Percentiles rank a stretch among this genome's conserved stretches.
phyloP scores from a whole-genome alignment of 2,113 vertebrate species.

The Microcebus tavaratra region DNA sequence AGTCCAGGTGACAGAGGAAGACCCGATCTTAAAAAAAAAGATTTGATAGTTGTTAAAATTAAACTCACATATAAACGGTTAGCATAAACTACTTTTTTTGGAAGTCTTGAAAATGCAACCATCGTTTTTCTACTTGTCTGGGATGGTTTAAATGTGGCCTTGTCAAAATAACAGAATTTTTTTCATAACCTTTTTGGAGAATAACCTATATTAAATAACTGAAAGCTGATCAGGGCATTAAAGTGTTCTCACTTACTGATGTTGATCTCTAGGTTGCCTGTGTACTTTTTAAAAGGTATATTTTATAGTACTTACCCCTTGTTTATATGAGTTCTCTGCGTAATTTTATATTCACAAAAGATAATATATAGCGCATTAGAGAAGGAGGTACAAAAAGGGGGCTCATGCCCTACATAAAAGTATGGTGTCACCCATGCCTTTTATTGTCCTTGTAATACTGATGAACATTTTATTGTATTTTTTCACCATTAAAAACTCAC shows the following conservation, averaged over 20 bases:
- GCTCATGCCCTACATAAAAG: neutral
- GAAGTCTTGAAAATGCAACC: constrained; percentile 8
- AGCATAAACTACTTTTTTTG: neutral
- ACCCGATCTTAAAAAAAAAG: neutral
- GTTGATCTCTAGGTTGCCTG: neutral
- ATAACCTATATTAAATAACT: constrained; percentile 28
- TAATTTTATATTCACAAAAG: constrained; percentile 31
- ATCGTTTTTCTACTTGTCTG: neutral
- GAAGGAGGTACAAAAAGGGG: neutral
- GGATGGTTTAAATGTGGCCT: neutral
- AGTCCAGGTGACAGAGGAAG: no score
- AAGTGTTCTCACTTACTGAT: constrained; percentile 1
- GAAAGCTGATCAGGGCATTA: neutral
- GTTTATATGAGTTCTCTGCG: neutral
- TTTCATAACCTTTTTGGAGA: constrained; percentile 12
- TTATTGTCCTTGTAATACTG: neutral
- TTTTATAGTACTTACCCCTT: neutral
- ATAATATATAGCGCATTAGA: neutral
- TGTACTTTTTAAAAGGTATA: neutral
- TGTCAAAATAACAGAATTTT: neutral
- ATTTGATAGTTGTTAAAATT: neutral
- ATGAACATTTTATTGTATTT: neutral
- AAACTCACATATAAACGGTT: neutral
- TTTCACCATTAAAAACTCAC: neutral
- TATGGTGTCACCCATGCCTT: neutral